Conservation (phyloP, 2,113 vertebrate species). For the Megaceryle torquata region DNA sequence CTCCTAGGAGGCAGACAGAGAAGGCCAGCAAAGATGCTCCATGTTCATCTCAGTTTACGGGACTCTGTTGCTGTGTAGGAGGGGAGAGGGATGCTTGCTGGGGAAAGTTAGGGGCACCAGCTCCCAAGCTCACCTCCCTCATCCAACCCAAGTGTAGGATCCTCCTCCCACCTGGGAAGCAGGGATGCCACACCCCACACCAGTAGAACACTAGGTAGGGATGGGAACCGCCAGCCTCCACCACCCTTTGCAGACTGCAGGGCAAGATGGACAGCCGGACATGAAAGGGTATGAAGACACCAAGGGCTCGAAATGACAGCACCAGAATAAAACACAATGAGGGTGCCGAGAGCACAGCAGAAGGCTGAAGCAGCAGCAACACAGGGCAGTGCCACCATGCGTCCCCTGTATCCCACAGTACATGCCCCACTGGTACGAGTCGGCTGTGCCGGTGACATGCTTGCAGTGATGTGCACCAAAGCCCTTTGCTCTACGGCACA, state of each 20-base stretch:
- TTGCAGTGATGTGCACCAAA: background rate
- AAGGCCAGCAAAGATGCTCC: background rate
- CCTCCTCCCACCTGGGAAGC: background rate
- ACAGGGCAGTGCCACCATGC: background rate
- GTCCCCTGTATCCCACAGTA: fast-evolving
- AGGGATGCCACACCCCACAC: background rate
- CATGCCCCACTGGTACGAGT: fast-evolving
- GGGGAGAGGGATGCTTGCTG: background rate
- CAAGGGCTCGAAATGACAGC: background rate
- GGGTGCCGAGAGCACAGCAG: background rate
- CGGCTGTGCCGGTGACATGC: background rate
- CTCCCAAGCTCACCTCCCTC: background rate
- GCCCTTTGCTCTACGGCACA: fast-evolving
- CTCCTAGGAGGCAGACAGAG: background rate
- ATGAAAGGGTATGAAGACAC: fast-evolving
- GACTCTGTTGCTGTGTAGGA: background rate
- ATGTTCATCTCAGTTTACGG: fast-evolving
- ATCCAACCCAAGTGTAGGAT: fast-evolving
- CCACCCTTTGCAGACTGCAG: fast-evolving
- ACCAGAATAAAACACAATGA: background rate
- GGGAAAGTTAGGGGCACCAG: fast-evolving
- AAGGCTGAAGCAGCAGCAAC: background rate
- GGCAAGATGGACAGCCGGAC: fast-evolving
- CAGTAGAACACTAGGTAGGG: background rate
- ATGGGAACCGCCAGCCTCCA: background rate